Evolutionary conservation across 2,113 vertebrate genomes (phyloP), one percentile per base, ranked within the genome.

Genomic region (Callipepla squamata): DNA sequence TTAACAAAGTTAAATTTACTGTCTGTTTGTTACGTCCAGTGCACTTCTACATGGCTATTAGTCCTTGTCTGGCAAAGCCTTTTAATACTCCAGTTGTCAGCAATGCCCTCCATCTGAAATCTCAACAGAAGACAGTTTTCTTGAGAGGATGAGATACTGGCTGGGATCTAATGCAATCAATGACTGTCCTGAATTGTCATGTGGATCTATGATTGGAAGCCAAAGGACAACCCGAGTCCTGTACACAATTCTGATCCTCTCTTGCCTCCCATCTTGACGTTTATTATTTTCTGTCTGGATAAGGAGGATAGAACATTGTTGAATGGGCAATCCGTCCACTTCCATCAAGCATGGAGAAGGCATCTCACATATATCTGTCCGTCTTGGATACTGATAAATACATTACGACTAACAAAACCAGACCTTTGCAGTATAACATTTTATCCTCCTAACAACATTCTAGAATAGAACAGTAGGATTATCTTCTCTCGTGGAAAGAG

Each of bases 11-110:
- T 42, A 68, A 59, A 68, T 9, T 40, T 5, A 1, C 0, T 10
- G 22, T 21, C 30, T 63, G 20, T 17, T 26, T 45, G n/a, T 45
- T 61, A 53, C 0, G 0, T 2, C 17, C 30, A 38, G 42, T 3
- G 10, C 42, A 16, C 17, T 12, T 20, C 48, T 18, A 34, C 45
- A 13, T 11, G 45, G 67, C 48, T 38, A 66, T 13, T 18, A 9
- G 22, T 36, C 18, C 34, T 44, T 34, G 17, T 8, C 16, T 82
- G 62, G 57, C 1, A 55, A 57, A 57, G 13, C 11, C 51, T 72
- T 14, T 61, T 26, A 83, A 87, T 59, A 7, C 3, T 6, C 2
- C 40, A 61, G 5, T 9, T 87, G 21, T 61, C 59, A 85, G 47
- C 32, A 65, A 11, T 14, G 6, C 3, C 25, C 25, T 80, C 38